A percentile compares a stretch with the other conserved stretches of the same genome.
Evolutionary conservation across 2,797 vertebrate species (phyloP).

Genomic region (Eidolon dupreanum): DNA sequence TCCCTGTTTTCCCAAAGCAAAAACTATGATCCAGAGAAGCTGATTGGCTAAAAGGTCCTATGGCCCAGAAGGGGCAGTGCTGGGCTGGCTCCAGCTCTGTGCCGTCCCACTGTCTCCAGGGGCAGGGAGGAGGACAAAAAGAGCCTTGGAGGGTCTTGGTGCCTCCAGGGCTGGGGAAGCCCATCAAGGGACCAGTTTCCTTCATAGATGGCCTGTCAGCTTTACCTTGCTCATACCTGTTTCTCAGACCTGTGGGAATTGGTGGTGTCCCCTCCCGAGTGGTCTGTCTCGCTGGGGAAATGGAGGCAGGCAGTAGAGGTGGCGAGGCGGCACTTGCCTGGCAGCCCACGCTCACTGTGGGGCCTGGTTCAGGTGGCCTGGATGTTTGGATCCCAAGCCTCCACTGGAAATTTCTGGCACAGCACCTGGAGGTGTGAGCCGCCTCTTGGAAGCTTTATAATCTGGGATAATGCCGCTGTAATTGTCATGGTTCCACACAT

Average conservation of each 20-base stretch:
- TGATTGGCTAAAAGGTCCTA: no score
- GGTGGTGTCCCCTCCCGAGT: rapidly evolving
- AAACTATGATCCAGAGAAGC: neutral
- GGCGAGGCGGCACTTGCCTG: rapidly evolving
- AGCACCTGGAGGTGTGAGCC: neutral
- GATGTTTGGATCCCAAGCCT: neutral
- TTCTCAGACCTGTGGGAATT: neutral
- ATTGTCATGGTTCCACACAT: slow-evolving; percentile 32
- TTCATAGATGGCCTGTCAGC: neutral
- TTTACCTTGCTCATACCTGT: rapidly evolving
- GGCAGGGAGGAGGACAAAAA: neutral
- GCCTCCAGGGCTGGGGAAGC: neutral
- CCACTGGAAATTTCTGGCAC: slow-evolving; percentile 32
- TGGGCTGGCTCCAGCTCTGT: neutral
- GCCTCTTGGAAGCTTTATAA: slow-evolving; percentile 20
- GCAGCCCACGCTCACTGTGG: neutral
- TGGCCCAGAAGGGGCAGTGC: neutral
- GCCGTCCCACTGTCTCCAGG: neutral
- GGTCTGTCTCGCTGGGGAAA: neutral
- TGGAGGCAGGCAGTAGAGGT: neutral
- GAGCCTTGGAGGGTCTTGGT: neutral
- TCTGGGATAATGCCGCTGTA: neutral
- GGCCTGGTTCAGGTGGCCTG: neutral
- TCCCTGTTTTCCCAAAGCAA: neutral
- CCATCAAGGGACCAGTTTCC: neutral